Evolutionary conservation across 2,797 vertebrate genomes (phyloP).

Genomic region (Fistularia commersonii): DNA sequence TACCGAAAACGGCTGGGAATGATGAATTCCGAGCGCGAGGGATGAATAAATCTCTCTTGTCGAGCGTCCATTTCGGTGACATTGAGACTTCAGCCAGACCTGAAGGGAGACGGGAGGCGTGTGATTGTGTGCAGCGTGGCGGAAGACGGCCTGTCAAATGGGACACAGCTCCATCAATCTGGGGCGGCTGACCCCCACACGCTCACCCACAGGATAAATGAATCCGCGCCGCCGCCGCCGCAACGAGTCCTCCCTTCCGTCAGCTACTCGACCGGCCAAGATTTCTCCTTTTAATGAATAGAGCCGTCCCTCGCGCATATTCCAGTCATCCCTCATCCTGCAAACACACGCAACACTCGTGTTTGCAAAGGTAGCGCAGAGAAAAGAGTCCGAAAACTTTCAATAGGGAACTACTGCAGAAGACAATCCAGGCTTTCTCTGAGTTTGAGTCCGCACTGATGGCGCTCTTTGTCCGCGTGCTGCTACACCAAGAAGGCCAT

Average conservation of each 20-base stretch:
- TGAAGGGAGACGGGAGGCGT: conserved; percentile 14
- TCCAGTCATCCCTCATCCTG: conserved; percentile 27
- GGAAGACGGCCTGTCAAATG: conserved; percentile 66
- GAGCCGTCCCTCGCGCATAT: conserved; percentile 16
- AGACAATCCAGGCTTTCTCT: conserved; percentile 36
- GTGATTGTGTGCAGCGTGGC: conserved; percentile 61
- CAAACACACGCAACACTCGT: conserved; percentile 15
- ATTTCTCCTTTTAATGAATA: conserved; percentile 24
- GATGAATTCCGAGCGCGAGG: conserved; percentile 33
- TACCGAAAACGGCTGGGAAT: conserved; percentile 13
- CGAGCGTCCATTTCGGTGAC: conserved; percentile 28
- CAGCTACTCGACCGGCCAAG: conserved; percentile 23
- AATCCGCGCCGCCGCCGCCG: conserved; percentile 12
- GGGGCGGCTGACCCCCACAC: conserved; percentile 49
- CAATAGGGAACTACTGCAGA: conserved; percentile 31
- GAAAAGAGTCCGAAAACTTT: conserved; percentile 33
- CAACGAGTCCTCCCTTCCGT: conserved; percentile 28
- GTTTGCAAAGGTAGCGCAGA: conserved; percentile 14
- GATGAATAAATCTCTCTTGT: conserved; percentile 27
- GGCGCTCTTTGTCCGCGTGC: conserved; percentile 48
- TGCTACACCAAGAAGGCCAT: conserved; percentile 54
- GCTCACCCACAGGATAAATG: conserved; percentile 39
- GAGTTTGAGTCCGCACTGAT: conserved; percentile 49
- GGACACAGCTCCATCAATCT: conserved; percentile 66
- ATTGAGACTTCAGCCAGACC: conserved; percentile 30